These are phyloP conservation scores for Osmoderma eremita DNA, from an alignment of 2,888 invertebrate species.

Conservation along the genomic window DNA sequence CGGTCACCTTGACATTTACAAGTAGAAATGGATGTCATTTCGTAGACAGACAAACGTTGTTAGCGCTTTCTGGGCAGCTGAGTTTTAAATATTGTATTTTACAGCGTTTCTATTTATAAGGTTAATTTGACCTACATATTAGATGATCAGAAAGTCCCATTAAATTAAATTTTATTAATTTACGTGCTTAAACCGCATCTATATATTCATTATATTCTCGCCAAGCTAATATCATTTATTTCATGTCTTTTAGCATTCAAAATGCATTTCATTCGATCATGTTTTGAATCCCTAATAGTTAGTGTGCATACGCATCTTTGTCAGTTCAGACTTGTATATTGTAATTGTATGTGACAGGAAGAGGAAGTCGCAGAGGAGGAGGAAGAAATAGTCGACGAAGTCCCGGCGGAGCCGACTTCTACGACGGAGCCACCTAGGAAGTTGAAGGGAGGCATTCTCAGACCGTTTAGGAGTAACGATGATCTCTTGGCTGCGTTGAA, in stretches of 20 bases:
- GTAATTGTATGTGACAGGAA: slow-evolving; percentile 43
- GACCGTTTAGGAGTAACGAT: slow-evolving; percentile 83
- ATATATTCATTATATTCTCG: not conserved
- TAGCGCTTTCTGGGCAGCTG: too few relatives aligned
- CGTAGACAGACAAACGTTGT: not conserved
- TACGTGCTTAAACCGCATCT: not conserved
- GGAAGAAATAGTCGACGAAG: slow-evolving; percentile 67
- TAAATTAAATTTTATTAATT: not conserved
- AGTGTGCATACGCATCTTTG: not conserved
- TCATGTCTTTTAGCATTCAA: not conserved
- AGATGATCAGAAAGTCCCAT: too few relatives aligned
- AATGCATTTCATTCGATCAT: not conserved
- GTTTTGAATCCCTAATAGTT: slow-evolving; percentile 11
- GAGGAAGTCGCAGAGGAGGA: slow-evolving; percentile 57
- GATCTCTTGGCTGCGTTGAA: slow-evolving; percentile 79
- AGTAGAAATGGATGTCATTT: slow-evolving; percentile 20
- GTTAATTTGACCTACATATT: too few relatives aligned
- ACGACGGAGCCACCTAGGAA: slow-evolving; percentile 78
- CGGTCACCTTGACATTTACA: slow-evolving; percentile 27
- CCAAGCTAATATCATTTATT: not conserved
- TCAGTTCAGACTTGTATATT: too few relatives aligned
- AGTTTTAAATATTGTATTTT: not conserved
- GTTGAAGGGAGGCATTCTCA: slow-evolving; percentile 71
- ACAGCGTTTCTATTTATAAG: not conserved
- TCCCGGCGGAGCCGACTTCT: slow-evolving; percentile 69